These are phyloP conservation scores for Urocynchramus pylzowi DNA, from an alignment of 2,113 vertebrate species.

Conservation along the genomic window DNA sequence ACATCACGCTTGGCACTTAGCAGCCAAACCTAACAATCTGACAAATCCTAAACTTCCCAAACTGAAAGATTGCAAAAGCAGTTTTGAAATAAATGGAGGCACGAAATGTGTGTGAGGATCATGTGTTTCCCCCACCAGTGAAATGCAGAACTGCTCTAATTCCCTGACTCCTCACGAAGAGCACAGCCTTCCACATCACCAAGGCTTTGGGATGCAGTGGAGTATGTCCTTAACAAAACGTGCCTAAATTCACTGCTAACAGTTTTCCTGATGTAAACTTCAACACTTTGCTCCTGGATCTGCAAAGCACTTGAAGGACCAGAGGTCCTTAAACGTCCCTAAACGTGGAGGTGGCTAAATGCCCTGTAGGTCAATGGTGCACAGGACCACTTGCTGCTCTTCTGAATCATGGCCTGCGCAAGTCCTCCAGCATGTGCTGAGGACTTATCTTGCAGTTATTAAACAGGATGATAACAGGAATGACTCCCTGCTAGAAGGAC, in stretches of 20 bases:
- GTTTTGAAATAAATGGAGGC: not conserved
- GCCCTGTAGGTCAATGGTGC: not conserved
- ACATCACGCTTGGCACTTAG: fast-evolving
- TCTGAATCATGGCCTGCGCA: fast-evolving
- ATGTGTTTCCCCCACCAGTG: not conserved
- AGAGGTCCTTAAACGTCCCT: not conserved
- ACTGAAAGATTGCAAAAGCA: not conserved
- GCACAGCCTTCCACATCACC: not conserved
- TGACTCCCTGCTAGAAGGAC: not conserved
- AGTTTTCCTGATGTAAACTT: not conserved
- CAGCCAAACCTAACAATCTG: not conserved
- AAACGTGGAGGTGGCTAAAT: not conserved
- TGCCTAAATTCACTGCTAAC: not conserved
- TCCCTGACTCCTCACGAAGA: not conserved
- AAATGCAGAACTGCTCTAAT: not conserved
- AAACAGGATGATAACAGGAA: fast-evolving
- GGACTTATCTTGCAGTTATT: not conserved
- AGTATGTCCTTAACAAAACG: not conserved
- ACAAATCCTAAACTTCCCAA: not conserved
- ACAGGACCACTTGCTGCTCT: fast-evolving
- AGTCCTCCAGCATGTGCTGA: not conserved
- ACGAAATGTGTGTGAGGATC: not conserved
- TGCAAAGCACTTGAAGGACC: not conserved
- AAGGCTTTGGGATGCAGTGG: fast-evolving
- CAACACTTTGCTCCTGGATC: not conserved